Percentiles rank a stretch among this genome's conserved stretches.
phyloP scores from a whole-genome alignment of 2,113 vertebrate species.

The Poeciliopsis prolifica region DNA sequence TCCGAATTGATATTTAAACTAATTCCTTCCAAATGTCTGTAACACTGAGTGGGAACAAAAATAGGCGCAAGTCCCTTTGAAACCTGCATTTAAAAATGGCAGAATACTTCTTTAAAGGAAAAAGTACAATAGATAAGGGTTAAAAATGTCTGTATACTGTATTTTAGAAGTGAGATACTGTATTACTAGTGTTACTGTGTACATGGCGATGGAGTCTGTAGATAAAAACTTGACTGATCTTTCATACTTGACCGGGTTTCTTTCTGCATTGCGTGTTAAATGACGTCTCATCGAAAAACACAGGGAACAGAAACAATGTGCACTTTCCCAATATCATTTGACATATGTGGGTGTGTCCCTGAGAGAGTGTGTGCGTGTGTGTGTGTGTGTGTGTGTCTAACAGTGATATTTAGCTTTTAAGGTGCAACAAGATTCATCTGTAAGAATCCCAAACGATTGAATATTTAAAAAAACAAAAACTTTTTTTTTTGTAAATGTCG shows the following conservation, averaged over 20 bases:
- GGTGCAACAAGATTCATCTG: slow-evolving; percentile 62
- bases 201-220: slow-evolving; percentile 70
- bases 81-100: slow-evolving; percentile 24
- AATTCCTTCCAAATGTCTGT: slow-evolving; percentile 60
- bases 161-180: slow-evolving; percentile 77
- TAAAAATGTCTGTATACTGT: slow-evolving; percentile 71
- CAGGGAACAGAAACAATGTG: slow-evolving; percentile 62
- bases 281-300: slow-evolving; percentile 56
- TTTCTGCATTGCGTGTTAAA: slow-evolving; percentile 71
- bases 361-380: slow-evolving; percentile 7
- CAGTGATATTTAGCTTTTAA: slow-evolving; percentile 57
- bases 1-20: slow-evolving; percentile 30
- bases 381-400: slow-evolving; percentile 26
- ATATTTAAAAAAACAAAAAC: not conserved
- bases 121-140: slow-evolving; percentile 53
- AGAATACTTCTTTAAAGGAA: slow-evolving; percentile 47
- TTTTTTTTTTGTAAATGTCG: slow-evolving; percentile 50
- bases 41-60: slow-evolving; percentile 50
- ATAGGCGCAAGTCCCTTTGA: slow-evolving; percentile 43
- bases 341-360: slow-evolving; percentile 10
- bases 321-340: slow-evolving; percentile 71
- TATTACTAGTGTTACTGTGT: slow-evolving; percentile 79
- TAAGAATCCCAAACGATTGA: slow-evolving; percentile 60
- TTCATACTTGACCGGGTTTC: slow-evolving; percentile 78
- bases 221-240: slow-evolving; percentile 79